Base-by-base conservation (phyloP, 2,888 invertebrate genomes). In the Rhaphigaster nebulosa region DNA sequence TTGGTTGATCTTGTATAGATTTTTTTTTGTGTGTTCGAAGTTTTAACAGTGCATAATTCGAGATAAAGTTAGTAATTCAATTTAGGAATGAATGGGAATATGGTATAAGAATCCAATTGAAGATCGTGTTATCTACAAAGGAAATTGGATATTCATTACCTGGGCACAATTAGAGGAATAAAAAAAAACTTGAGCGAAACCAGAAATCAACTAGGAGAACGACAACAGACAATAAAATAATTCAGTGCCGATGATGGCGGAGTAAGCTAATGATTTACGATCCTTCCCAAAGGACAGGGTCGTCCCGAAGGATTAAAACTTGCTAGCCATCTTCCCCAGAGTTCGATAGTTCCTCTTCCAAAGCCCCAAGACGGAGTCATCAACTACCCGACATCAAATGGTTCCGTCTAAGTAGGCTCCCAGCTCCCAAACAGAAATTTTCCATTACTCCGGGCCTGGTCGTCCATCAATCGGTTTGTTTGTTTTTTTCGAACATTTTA, bases 271-370 rank as follows among this genome's bases (percentile, higher is more conserved):
- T 80, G 80, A 80, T 80, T 80, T 41, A 80, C 5, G 41, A 80
- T 23, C 13, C 15, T 23, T 41, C 80, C 80, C 80, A 41, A 41
- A 26, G 80, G 41, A 80, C 41, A 12, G 26, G 10, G 23, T 10
- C 10, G 41, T 45, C 80, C 80, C 80, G 10, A 41, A 45, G 80
- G 80, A 80, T 80, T 80, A 80, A 80, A 80, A 80, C 41, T 80
- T 80, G 41, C 29, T 13, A 41, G 65, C 80, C 80, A 45, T 80
- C 80, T 45, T 80, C 38, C 26, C 18, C 41, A 18, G 60, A 60
- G 65, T 65, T 65, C 23, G 54, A 20, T 76, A 76, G 76, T 76
- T 38, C 29, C 29, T 41, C 80, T 41, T 80, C 65, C 65, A 15
- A 65, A 41, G 41, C 80, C 38, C 41, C 38, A 41, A 45, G 80